Base-by-base conservation (phyloP, 2,113 vertebrate species). In the Aleadryas rufinucha region DNA sequence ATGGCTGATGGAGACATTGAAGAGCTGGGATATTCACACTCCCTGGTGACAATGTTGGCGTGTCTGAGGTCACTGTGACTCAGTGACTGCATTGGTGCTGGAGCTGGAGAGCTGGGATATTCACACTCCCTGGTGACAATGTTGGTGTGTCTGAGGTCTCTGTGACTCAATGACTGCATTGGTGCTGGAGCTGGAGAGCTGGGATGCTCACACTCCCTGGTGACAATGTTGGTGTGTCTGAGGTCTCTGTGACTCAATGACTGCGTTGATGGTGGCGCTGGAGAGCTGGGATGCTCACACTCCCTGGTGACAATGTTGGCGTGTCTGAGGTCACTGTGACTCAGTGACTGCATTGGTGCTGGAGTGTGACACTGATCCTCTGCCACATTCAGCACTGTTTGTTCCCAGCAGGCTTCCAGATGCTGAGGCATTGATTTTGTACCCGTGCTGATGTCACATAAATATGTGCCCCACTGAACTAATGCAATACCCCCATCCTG, bases 261-360 rank as follows among this genome's bases (percentile, higher is more conserved):
- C n/a, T 5, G 1, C 13, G 45, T 8, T 2, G 0, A 0, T 44
- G 64, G 21, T 59, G 47, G 3, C n/a, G n/a, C 0, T 1, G 37
- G 20, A 7, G 61, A 24, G 33, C 9, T 59, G 74, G 74, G 60
- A 4, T 19, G 1, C 22, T 17, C 21, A 3, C n/a, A 11, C 23
- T 3, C 30, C 49, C 65, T 14, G 1, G 4, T 24, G 74, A 22
- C 28, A 28, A 0, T 23, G 1, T 0, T 37, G 87, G 17, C 13
- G 4, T 2, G 22, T 71, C 7, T 54, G 65, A 16, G 18, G 17
- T 41, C 18, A 2, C 2, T 7, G 22, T 39, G 37, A 3, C 22
- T 7, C 21, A 4, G 4, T 9, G 44, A 2, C n/a, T 5, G 1
- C 13, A 41, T 8, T 2, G 0, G 0, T 44, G 64, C 23, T 59